Evolutionary conservation across 2,113 vertebrate species (phyloP).

Genomic region (Uropsilus gracilis): DNA sequence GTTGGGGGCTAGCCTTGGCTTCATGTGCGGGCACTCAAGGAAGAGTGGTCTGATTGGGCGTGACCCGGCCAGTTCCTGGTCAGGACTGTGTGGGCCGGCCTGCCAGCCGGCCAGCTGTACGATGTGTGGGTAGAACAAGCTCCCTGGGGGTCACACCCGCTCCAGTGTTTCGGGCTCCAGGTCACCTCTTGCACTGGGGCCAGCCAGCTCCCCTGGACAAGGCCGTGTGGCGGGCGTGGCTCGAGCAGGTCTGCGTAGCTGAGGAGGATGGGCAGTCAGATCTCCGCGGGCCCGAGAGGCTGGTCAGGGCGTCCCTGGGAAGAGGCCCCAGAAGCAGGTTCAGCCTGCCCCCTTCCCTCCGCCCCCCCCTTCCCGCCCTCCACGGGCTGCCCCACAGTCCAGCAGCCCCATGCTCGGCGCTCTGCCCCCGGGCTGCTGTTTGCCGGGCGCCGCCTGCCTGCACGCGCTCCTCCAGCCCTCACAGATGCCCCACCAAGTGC

Average conservation of each 20-base stretch:
- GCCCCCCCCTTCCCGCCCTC: no score
- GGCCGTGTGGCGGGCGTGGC: neutral
- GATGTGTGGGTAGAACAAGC: neutral
- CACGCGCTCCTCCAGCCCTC: neutral
- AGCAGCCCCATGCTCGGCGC: neutral
- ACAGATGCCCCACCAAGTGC: neutral
- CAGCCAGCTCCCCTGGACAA: neutral
- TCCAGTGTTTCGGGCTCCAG: neutral
- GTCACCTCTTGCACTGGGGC: neutral
- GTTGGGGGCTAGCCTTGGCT: neutral
- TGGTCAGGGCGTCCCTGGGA: no score
- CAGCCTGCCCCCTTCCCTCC: no score
- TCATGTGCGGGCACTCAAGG: neutral
- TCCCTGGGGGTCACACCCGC: neutral
- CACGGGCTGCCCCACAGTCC: neutral
- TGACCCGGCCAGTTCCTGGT: neutral
- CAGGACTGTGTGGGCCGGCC: neutral
- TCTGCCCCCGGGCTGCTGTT: fast-evolving
- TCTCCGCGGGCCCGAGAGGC: no score
- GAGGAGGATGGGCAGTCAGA: no score
- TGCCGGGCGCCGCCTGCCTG: neutral
- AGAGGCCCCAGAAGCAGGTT: no score
- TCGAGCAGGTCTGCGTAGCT: neutral
- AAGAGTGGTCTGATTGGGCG: neutral
- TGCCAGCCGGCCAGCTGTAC: neutral